Evolutionary conservation across 2,797 vertebrate genomes (phyloP).

Genomic region (Myotis findleyi): DNA sequence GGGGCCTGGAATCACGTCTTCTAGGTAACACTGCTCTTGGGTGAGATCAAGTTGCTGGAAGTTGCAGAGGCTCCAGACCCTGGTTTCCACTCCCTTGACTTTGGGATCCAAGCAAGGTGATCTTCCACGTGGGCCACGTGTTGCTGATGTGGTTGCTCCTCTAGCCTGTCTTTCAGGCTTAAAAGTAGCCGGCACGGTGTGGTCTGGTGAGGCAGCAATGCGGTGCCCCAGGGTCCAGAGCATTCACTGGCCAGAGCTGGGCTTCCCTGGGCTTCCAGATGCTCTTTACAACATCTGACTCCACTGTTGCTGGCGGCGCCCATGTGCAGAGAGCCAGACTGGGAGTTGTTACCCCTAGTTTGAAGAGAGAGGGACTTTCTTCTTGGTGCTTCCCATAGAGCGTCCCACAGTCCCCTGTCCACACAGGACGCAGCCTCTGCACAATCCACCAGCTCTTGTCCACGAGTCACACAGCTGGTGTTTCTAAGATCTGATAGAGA

Average conservation of each 20-base stretch:
- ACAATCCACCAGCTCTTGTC: neutral
- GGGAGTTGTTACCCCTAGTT: neutral
- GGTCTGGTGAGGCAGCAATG: neutral
- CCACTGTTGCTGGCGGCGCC: fast-evolving
- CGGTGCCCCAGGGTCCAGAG: neutral
- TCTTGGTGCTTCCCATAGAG: neutral
- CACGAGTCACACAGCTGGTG: neutral
- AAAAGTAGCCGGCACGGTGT: neutral
- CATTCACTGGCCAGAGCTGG: neutral
- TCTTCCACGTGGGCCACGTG: fast-evolving
- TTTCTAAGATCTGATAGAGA: neutral
- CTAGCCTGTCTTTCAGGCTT: neutral
- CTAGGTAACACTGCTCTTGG: neutral
- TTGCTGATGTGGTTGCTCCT: neutral
- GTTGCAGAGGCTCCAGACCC: neutral
- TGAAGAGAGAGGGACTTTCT: neutral
- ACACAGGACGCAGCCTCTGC: fast-evolving
- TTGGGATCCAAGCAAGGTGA: neutral
- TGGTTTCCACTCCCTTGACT: neutral
- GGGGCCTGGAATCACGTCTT: neutral
- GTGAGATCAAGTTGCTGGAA: neutral
- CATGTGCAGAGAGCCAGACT: fast-evolving
- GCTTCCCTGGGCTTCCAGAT: neutral
- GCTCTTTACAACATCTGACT: neutral
- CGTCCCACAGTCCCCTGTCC: neutral